Evolutionary conservation across 2,797 vertebrate genomes (phyloP).

Genomic region (Micrastur ruficollis): DNA sequence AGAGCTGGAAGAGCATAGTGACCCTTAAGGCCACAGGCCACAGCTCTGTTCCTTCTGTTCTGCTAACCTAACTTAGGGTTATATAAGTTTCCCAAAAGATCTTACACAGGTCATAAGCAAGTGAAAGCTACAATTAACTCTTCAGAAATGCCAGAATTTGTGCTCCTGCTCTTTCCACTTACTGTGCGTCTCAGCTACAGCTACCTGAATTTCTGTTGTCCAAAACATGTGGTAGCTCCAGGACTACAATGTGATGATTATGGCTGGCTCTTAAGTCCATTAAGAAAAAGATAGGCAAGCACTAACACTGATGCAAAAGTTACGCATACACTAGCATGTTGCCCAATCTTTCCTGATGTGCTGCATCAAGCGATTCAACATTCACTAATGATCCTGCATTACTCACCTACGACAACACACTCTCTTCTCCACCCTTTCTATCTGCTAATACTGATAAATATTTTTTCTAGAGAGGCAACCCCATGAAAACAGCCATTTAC

Average conservation of each 20-base stretch:
- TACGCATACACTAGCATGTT: neutral
- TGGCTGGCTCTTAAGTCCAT: neutral
- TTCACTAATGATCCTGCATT: neutral
- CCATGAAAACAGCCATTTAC: neutral
- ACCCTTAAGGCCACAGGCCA: neutral
- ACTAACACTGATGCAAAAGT: neutral
- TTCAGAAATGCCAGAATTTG: neutral
- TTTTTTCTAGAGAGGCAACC: neutral
- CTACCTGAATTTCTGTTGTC: neutral
- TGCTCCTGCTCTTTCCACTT: neutral
- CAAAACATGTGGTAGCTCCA: neutral
- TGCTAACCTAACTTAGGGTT: neutral
- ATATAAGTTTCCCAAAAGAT: neutral
- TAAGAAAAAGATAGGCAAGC: neutral
- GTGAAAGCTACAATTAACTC: neutral
- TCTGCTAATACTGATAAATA: neutral
- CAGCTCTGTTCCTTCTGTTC: neutral
- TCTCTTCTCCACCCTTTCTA: neutral
- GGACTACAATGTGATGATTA: neutral
- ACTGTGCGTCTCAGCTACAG: neutral
- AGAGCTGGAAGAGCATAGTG: neutral
- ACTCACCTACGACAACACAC: rapidly evolving
- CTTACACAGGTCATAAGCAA: neutral
- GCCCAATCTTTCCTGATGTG: neutral
- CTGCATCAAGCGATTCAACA: neutral